A percentile compares a stretch with the other conserved stretches of the same genome.
phyloP scores from a whole-genome alignment of 2,797 vertebrate species.

The Sebastes elongatus region DNA sequence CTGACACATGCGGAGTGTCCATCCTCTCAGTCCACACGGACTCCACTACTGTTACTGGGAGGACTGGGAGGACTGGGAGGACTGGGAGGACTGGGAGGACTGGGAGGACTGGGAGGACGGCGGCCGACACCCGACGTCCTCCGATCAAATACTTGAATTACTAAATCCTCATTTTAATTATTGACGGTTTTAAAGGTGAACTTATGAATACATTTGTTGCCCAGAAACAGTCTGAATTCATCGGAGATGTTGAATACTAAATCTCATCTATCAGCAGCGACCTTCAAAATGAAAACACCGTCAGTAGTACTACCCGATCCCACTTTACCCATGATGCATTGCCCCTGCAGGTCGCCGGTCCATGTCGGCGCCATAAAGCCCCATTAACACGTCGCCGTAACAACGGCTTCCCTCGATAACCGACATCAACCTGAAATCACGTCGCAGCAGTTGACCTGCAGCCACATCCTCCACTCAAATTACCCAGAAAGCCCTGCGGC shows the following conservation, averaged over 20 bases:
- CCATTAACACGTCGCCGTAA: slow-evolving; percentile 19
- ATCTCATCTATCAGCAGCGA: background rate
- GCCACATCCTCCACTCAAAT: slow-evolving; percentile 6
- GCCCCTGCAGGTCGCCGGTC: background rate
- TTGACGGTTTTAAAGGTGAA: background rate
- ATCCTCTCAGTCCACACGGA: background rate
- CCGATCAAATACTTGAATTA: background rate
- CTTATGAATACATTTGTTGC: background rate
- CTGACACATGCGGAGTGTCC: background rate
- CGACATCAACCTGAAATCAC: slow-evolving; percentile 21
- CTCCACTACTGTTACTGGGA: background rate
- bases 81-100: background rate
- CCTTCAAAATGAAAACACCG: background rate
- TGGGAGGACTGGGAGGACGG: background rate
- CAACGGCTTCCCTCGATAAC: slow-evolving; percentile 19
- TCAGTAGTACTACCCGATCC: background rate
- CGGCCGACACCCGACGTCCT: background rate
- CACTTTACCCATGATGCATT: slow-evolving; percentile 47
- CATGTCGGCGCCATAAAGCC: slow-evolving; percentile 5
- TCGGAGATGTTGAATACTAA: background rate
- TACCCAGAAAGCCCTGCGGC: slow-evolving; percentile 52
- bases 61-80: background rate
- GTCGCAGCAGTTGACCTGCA: slow-evolving; percentile 25
- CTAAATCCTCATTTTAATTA: background rate
- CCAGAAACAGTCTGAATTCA: background rate